Conservation (phyloP, 2,113 vertebrate genomes). For the Grammatotria lemairii region DNA sequence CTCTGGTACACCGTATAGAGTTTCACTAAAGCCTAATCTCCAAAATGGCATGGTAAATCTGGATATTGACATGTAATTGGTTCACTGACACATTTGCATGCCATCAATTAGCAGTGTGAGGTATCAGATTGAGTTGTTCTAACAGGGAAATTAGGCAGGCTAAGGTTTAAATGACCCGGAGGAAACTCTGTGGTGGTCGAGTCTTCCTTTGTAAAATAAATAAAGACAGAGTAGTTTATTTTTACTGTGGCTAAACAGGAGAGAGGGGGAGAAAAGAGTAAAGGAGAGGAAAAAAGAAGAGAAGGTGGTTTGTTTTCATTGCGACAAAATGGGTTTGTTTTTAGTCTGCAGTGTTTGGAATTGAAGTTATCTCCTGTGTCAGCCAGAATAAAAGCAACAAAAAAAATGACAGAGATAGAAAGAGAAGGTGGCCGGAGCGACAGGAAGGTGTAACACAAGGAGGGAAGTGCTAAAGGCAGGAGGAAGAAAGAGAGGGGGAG, state of each 20-base stretch:
- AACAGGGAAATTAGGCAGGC: conserved; percentile 41
- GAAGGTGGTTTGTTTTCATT: conserved; percentile 62
- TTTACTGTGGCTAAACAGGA: conserved; percentile 45
- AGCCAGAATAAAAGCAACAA: conserved; percentile 1
- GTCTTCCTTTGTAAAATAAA: conserved; percentile 64
- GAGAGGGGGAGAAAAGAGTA: neutral
- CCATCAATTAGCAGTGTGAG: conserved; percentile 10
- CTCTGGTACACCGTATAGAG: neutral
- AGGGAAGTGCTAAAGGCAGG: conserved; percentile 3
- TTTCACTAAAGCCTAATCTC: neutral
- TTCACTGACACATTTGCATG: neutral
- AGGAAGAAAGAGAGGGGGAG: neutral
- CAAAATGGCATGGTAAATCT: neutral
- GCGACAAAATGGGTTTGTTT: conserved; percentile 56
- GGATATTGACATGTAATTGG: neutral
- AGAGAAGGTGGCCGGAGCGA: neutral
- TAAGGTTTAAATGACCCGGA: conserved; percentile 32
- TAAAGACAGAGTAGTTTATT: conserved; percentile 56
- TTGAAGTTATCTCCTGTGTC: conserved; percentile 36
- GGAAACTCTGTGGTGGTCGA: conserved; percentile 58
- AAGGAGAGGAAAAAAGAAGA: neutral
- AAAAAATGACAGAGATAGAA: neutral
- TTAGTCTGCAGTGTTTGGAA: conserved; percentile 46
- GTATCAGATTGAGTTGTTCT: conserved; percentile 7
- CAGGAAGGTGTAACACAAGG: conserved; percentile 39